Conservation (phyloP, 2,113 vertebrate species). For the Tetraodon nigroviridis region DNA sequence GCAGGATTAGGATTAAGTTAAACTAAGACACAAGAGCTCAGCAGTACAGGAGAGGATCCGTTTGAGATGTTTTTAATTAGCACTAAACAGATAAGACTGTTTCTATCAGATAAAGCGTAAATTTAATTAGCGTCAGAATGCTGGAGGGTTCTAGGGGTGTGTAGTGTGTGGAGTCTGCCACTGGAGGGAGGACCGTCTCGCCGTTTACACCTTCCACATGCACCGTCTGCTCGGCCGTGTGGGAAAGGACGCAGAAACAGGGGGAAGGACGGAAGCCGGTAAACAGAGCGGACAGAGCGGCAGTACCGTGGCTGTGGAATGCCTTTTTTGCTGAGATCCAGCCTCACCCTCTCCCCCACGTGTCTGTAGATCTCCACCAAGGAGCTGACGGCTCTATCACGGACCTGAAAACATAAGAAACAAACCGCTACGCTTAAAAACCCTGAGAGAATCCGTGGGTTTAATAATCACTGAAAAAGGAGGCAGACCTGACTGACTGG, state of each 20-base stretch:
- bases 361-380: constrained; percentile 98
- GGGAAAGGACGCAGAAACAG: background rate
- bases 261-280: background rate
- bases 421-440: no score
- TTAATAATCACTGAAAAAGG: background rate
- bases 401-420: constrained; percentile 75
- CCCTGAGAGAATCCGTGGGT: no score
- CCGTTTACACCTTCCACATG: no score
- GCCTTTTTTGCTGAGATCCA: constrained; percentile 98
- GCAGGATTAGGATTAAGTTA: no score
- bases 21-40: no score
- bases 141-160: no score
- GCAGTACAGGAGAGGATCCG: no score
- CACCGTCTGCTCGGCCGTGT: background rate
- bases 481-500: constrained; percentile 91
- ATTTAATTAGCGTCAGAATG: no score
- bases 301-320: constrained; percentile 91
- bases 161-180: background rate
- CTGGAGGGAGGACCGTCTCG: background rate
- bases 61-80: no score
- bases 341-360: constrained; percentile 93
- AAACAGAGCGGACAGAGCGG: background rate
- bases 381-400: constrained; percentile 93
- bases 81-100: no score
- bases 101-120: no score